Conservation (phyloP, 92 coral and sea anemone species). For the Porites evermanni region DNA sequence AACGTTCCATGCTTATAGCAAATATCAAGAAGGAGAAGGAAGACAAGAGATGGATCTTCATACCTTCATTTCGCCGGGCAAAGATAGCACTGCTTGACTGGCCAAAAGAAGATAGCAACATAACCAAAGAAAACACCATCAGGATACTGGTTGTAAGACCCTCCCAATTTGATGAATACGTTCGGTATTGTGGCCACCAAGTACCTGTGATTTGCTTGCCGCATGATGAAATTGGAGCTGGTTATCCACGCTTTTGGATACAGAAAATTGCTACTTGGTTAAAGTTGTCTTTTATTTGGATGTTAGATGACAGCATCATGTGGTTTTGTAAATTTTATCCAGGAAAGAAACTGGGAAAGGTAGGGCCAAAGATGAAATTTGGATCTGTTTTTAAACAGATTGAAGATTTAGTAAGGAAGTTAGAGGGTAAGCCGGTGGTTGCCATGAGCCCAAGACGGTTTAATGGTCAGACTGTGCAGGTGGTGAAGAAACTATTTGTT, state of each 20-base stretch:
- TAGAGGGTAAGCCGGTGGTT: neutral
- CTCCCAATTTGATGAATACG: slow-evolving; percentile 41
- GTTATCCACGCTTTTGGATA: slow-evolving; percentile 60
- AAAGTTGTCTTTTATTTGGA: slow-evolving; percentile 52
- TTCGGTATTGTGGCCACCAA: slow-evolving; percentile 18
- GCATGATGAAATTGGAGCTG: slow-evolving; percentile 42
- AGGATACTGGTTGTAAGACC: slow-evolving; percentile 61
- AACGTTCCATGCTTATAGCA: too few relatives aligned
- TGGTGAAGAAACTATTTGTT: neutral
- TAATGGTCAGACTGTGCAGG: neutral
- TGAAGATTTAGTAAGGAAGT: slow-evolving; percentile 20
- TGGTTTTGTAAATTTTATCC: slow-evolving; percentile 42
- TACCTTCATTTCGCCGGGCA: slow-evolving; percentile 51
- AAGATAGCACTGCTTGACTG: slow-evolving; percentile 46
- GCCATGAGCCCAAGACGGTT: slow-evolving; percentile 58
- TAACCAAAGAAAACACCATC: slow-evolving; percentile 10
- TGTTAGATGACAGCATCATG: slow-evolving; percentile 59
- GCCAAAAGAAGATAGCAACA: neutral
- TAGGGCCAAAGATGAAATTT: neutral
- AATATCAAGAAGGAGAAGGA: too few relatives aligned
- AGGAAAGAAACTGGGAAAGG: neutral
- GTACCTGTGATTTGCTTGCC: slow-evolving; percentile 44
- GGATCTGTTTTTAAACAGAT: slow-evolving; percentile 35
- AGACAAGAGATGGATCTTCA: slow-evolving; percentile 46
- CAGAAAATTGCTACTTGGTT: slow-evolving; percentile 55